Evolutionary conservation across 2,113 vertebrate genomes (phyloP), one percentile per base, ranked within the genome.

Genomic region (Oplegnathus fasciatus): DNA sequence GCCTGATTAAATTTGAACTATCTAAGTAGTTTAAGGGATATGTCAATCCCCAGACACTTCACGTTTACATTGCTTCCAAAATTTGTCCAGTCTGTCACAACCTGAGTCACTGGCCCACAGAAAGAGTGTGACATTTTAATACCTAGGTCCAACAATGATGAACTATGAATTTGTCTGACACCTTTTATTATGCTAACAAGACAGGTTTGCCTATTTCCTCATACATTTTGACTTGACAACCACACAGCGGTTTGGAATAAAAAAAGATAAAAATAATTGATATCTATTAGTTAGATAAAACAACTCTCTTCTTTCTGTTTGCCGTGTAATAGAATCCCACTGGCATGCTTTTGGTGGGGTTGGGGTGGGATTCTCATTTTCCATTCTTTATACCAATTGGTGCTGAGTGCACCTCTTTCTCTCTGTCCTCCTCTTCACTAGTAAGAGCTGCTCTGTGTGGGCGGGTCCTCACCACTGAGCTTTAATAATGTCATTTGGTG

Each of bases 51-150:
- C 61, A 73, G 34, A 60, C n/a, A 20, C 20, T 52, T 66, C 30
- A 58, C 72, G 42, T 76, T 62, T 32, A 17, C 24, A 70, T 26
- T 57, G 64, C 28, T 52, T 42, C 68, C 37, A 68, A 48, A 69
- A 62, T 18, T 5, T 10, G 9, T 9, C 42, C 28, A 40, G 65
- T 15, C 30, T 30, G 6, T 60, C 44, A 52, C 61, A 42, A 40
- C 6, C 32, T 24, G n/a, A 48, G 17, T 48, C 30, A 52, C 6
- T 57, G 52, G 17, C 13, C 37, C 54, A 37, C 20, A 65, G 71
- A 52, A 60, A 37, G 37, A 37, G 18, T 73, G 46, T 78, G 74
- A 78, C 78, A 78, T 42, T 78, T 81, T 42, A 73, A 84, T 77
- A 50, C 14, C 30, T 34, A 30, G n/a, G 40, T 82, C 84, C 50